Evolutionary conservation across 1,140 invertebrate species (phyloP).

Genomic region (Chelonus insularis): DNA sequence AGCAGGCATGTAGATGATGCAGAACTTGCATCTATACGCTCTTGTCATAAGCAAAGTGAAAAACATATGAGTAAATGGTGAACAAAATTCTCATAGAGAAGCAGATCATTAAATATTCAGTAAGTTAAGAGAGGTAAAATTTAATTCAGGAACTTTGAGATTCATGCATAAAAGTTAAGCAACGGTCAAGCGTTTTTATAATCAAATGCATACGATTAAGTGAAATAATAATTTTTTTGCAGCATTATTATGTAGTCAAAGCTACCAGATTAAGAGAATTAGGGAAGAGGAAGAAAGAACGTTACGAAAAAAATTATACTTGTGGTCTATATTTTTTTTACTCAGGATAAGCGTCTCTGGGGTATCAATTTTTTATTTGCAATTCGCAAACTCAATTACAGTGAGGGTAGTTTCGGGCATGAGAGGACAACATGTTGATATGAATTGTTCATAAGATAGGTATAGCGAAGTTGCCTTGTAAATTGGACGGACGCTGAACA

Average conservation of each 20-base stretch:
- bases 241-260: too few relatives aligned
- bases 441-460: constrained; percentile 35
- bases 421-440: constrained; percentile 25
- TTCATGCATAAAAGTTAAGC: not conserved
- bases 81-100: constrained; percentile 14
- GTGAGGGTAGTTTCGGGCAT: constrained; percentile 11
- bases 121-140: constrained; percentile 9
- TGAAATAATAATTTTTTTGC: too few relatives aligned
- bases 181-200: not conserved
- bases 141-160: not conserved
- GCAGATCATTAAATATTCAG: constrained; percentile 15
- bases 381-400: constrained; percentile 36
- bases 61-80: too few relatives aligned
- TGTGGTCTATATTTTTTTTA: too few relatives aligned
- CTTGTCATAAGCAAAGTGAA: too few relatives aligned
- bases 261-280: too few relatives aligned
- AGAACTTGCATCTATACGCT: too few relatives aligned
- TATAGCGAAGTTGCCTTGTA: constrained; percentile 4
- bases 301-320: too few relatives aligned
- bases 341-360: not conserved
- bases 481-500: constrained; percentile 6
- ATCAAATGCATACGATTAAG: too few relatives aligned
- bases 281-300: too few relatives aligned
- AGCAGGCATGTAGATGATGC: too few relatives aligned
- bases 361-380: constrained; percentile 33